Base-by-base conservation (phyloP, 2,797 vertebrate species). In the Megaceryle alcyon region DNA sequence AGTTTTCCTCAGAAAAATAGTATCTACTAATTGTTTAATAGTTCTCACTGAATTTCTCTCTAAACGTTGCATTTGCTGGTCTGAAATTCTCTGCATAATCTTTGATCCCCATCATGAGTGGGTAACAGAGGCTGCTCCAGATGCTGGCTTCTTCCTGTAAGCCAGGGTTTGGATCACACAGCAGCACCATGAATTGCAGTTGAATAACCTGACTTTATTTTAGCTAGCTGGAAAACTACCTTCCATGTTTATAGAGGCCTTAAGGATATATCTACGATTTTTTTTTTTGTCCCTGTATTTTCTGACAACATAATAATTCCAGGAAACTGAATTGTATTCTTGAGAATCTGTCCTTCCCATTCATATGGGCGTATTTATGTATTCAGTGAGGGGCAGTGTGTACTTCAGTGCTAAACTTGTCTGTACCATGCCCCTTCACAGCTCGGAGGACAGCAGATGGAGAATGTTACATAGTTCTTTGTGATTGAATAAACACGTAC, bases 401-500 rank as follows among this genome's bases (percentile, higher is more conserved):
- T 29, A 49, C 33, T 2, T 6, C 16, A 31, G 35, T n/a, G 17
- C 16, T 89, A 20, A 68, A 23, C 10, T 22, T 59, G 43, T 25
- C 31, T 68, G 9, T 53, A 23, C 51, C 6, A 0, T 22, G 14
- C 9, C 57, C 46, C 26, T 18, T 25, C 3, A 3, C 25, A 82
- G 44, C 6, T 78, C 37, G 69, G 76, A 68, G 44, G 22, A 21
- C 10, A 63, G 49, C 29, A 44, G 31, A 41, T 1, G 14, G 53
- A 70, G 37, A 46, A 43, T 29, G 17, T 65, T n/a, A 7, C 0
- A 0, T 41, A 44, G 33, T 28, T 54, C 51, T 72, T 44, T 51
- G 21, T 48, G 64, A 26, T 5, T 56, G 43, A 28, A n/a, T 49
- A 26, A 75, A 69, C 21, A 60, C 35, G 23, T 35, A 82, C 29